Percentiles rank a stretch among this genome's conserved stretches.
Conservation (phyloP, 37 sponge, comb jelly and placozoan genomes). For the Ephydatia muelleri region DNA sequence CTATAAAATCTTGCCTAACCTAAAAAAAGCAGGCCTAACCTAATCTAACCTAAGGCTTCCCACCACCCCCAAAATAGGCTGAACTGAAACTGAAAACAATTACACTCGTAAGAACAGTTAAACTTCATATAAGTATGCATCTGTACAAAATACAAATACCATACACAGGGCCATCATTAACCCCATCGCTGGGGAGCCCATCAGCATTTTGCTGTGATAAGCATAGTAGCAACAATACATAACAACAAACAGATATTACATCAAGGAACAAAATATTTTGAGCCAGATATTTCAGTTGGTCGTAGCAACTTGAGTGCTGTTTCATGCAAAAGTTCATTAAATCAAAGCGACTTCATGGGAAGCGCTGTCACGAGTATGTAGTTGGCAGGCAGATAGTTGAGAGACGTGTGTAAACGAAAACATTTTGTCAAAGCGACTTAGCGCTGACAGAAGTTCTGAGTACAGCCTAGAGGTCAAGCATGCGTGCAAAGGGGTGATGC, state of each 20-base stretch:
- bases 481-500: not conserved
- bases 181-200: not conserved
- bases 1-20: too few relatives aligned
- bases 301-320: not conserved
- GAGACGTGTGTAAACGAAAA: too few relatives aligned
- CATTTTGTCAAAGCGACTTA: too few relatives aligned
- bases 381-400: too few relatives aligned
- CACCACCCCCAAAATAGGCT: too few relatives aligned
- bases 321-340: not conserved
- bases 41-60: not conserved
- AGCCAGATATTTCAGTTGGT: not conserved
- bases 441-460: too few relatives aligned
- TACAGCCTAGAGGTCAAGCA: not conserved
- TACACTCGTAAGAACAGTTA: not conserved
- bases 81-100: not conserved
- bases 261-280: not conserved
- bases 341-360: too few relatives aligned
- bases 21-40: constrained; percentile 13
- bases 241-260: not conserved
- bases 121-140: not conserved
- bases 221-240: too few relatives aligned
- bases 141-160: not conserved
- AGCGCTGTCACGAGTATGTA: too few relatives aligned
- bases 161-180: not conserved
- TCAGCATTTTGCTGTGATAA: not conserved